Conservation (phyloP, 2,888 invertebrate genomes). For the Conistra vaccinii region DNA sequence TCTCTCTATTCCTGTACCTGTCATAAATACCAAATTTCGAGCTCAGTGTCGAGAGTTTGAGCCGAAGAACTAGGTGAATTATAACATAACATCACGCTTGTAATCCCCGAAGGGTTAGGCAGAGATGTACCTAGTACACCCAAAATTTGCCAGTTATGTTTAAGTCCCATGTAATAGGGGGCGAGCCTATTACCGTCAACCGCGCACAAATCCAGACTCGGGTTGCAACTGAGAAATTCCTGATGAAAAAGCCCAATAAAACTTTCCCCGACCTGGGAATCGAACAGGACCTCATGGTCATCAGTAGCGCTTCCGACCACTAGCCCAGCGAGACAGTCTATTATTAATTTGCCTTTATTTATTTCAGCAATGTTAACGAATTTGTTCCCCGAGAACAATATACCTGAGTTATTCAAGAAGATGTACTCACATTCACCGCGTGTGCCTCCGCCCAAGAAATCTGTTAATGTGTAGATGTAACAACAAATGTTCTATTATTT, state of each 20-base stretch:
- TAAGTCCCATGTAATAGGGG: no score
- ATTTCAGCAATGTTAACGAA: constrained; percentile 91
- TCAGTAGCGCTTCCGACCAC: no score
- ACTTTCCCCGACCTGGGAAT: no score
- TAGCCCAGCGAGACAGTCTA: no score
- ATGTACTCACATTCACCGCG: constrained; percentile 93
- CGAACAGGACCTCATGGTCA: no score
- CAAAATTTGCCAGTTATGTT: no score
- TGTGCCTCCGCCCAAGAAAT: constrained; percentile 81
- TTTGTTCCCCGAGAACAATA: constrained; percentile 95
- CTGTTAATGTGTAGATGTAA: constrained; percentile 74
- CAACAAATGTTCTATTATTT: neutral
- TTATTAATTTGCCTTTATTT: constrained; percentile 37
- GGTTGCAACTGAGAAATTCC: no score
- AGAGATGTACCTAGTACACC: no score
- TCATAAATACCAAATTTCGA: neutral
- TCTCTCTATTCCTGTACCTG: neutral
- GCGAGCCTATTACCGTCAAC: no score
- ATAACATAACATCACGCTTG: neutral
- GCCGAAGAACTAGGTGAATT: neutral
- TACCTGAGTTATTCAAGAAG: constrained; percentile 93
- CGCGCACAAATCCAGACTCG: neutral
- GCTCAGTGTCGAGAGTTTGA: neutral
- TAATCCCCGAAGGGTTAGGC: no score
- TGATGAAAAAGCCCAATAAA: no score